Conservation (phyloP, 2,113 vertebrate species). For the Labeo catla region DNA sequence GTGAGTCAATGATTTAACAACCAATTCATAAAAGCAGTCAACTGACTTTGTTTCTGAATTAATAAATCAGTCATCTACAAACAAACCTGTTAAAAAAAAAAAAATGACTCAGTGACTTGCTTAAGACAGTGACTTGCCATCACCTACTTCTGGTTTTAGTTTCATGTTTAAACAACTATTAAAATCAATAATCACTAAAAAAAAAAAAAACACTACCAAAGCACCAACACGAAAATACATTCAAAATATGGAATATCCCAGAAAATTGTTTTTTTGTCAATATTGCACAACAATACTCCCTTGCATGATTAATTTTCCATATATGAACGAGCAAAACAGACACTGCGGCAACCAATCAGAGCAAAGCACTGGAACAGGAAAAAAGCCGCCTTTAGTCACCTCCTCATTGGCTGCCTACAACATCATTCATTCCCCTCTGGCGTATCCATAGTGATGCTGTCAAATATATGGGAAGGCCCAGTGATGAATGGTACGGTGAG, state of each 20-base stretch:
- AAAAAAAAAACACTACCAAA: too few species aligned
- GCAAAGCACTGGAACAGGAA: neutral
- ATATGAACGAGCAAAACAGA: neutral
- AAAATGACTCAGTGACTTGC: too few species aligned
- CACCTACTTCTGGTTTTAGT: too few species aligned
- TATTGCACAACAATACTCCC: neutral
- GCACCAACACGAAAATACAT: neutral
- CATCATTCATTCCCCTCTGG: slow-evolving; percentile 44
- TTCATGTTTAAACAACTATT: too few species aligned
- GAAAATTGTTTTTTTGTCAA: neutral
- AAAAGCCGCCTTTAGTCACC: neutral
- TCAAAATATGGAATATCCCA: neutral
- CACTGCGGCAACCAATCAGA: slow-evolving; percentile 41
- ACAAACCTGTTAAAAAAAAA: too few species aligned
- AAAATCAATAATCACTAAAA: too few species aligned
- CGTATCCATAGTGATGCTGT: slow-evolving; percentile 47
- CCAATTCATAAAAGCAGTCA: neutral
- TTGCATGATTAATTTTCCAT: slow-evolving; percentile 27
- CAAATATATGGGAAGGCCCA: neutral
- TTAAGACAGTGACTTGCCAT: too few species aligned
- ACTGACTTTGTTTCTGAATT: too few species aligned
- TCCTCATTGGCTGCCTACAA: slow-evolving; percentile 39
- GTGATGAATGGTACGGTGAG: slow-evolving; percentile 33
- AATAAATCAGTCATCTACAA: too few species aligned
- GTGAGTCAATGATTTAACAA: too few species aligned